Percentiles rank a stretch among this genome's conserved stretches.
Conservation (phyloP, 2,888 invertebrate species). For the Torymus auratus region DNA sequence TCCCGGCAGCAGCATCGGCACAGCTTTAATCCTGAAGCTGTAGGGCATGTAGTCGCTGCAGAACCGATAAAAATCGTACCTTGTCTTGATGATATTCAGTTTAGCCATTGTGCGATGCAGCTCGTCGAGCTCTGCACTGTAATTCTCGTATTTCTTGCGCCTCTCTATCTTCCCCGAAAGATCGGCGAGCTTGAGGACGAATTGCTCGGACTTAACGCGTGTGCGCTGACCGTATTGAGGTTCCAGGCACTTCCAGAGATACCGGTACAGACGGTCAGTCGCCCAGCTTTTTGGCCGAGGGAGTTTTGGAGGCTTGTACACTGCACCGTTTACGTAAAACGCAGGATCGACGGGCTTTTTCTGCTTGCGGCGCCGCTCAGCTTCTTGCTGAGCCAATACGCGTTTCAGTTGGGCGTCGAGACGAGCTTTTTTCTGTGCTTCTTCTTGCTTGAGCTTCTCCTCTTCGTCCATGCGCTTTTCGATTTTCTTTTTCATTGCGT, state of each 20-base stretch:
- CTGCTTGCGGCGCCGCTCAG: constrained; percentile 34
- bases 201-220: constrained; percentile 67
- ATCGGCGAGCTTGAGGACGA: constrained; percentile 55
- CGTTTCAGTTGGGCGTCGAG: constrained; percentile 5
- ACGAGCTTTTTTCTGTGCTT: constrained; percentile 17
- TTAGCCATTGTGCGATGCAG: constrained; percentile 69
- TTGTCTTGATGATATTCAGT: constrained; percentile 65
- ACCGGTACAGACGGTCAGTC: constrained; percentile 68
- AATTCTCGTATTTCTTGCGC: constrained; percentile 65
- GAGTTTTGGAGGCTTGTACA: constrained; percentile 68
- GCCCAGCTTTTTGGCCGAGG: constrained; percentile 69
- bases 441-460: neutral
- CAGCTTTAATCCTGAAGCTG: constrained; percentile 67
- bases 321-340: constrained; percentile 68
- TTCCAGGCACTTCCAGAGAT: constrained; percentile 68
- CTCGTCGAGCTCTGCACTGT: constrained; percentile 62
- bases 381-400: constrained; percentile 1
- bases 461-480: neutral
- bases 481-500: neutral
- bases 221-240: constrained; percentile 63
- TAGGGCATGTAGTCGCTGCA: constrained; percentile 70
- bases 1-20: constrained; percentile 70
- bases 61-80: constrained; percentile 70
- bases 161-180: no score
- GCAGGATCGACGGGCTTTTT: constrained; percentile 63